Base-by-base conservation (phyloP, 92 coral and sea anemone genomes). In the Metridium senile region DNA sequence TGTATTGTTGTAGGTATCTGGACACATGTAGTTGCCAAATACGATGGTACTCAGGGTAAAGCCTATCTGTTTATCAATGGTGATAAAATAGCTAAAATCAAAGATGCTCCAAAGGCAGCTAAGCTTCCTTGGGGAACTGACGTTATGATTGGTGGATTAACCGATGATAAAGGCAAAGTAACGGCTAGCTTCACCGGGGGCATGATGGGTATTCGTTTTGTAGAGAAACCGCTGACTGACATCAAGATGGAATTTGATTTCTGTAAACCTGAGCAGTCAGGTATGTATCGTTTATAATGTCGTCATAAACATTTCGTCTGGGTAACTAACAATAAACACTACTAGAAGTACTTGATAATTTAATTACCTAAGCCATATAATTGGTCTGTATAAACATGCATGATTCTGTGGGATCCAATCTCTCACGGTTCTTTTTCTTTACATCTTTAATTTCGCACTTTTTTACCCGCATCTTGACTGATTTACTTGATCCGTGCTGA, bases 21-120 rank as follows among this genome's bases (percentile, higher is more conserved):
- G 94, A 82, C 88, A n/a, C 94, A 89, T 58, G 56, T 89, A 9
- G 81, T 76, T 10, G 86, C 88, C 13, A 81, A 66, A 66, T 89
- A 86, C 68, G 78, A 89, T 54, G 87, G 85, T 23, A 71, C 32
- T 27, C 70, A 78, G 70, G 94, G 90, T 53, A 77, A 84, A 45
- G 85, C 85, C 11, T 86, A 89, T 58, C 68, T 89, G 9, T 86
- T 89, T 66, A 72, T 89, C 73, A 86, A 89, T 63, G 90, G 90
- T 23, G 77, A 77, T 33, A 89, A 89, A 39, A 17, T 76, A 31
- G 23, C 80, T 1, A 89, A 82, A 9, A 66, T 59, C 4, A 56
- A 73, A 68, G 74, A 79, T 21, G 90, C 54, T 0, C 20, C 23
- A 11, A 89, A 89, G 53, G 88, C 80, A 22, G 86, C 77, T 27